Percentiles rank a stretch among this genome's conserved stretches.
Conservation (phyloP, 2,797 vertebrate species). For the Cossypha polioptera region DNA sequence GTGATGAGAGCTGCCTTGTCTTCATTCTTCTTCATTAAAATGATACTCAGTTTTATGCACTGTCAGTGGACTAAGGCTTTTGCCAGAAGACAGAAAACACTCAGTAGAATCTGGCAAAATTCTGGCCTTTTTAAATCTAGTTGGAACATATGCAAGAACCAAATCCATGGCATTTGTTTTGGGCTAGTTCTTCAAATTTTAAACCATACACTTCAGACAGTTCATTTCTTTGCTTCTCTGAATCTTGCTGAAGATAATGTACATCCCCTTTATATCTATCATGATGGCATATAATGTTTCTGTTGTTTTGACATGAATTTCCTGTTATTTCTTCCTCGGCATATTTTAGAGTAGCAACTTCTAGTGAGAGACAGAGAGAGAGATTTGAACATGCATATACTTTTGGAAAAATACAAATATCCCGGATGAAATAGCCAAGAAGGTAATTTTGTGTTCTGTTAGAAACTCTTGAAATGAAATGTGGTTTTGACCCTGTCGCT, state of each 20-base stretch:
- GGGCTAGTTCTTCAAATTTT: neutral
- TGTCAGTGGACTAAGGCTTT: neutral
- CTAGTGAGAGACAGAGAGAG: fast-evolving
- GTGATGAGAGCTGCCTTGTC: neutral
- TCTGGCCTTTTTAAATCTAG: neutral
- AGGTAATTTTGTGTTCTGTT: neutral
- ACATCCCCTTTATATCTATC: neutral
- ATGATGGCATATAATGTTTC: neutral
- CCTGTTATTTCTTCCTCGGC: neutral
- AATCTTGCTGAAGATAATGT: neutral
- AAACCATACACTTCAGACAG: neutral
- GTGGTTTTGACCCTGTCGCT: neutral
- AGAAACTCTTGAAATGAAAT: neutral
- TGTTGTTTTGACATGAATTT: neutral
- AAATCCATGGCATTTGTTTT: neutral
- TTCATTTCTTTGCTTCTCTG: neutral
- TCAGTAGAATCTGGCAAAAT: neutral
- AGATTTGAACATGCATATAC: neutral
- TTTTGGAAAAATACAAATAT: constrained; percentile 36
- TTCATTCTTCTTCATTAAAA: neutral
- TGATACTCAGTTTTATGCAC: neutral
- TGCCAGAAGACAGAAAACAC: neutral
- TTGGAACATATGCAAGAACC: neutral
- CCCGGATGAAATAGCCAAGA: neutral
- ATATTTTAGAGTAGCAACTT: neutral